Percentiles rank a stretch among this genome's conserved stretches.
phyloP scores from a whole-genome alignment of 2,888 invertebrate species.

The Acanthopleura granulata region DNA sequence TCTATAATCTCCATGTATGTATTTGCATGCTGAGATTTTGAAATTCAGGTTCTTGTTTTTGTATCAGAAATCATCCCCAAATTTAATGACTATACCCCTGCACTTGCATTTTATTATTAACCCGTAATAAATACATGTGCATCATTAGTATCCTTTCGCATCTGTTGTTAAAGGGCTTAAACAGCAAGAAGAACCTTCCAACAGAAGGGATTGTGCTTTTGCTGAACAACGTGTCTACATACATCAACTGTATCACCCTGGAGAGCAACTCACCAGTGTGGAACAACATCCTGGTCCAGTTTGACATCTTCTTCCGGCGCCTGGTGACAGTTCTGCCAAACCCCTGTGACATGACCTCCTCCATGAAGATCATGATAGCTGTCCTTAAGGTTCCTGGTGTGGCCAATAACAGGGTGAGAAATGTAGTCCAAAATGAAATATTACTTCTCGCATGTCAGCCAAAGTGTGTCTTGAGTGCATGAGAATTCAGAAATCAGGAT shows the following conservation, averaged over 20 bases:
- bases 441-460: too few relatives aligned
- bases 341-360: slow-evolving; percentile 68
- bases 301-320: slow-evolving; percentile 88
- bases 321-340: slow-evolving; percentile 59
- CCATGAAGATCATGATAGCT: slow-evolving; percentile 71
- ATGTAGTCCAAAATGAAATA: too few relatives aligned
- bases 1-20: too few relatives aligned
- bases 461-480: too few relatives aligned
- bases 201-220: slow-evolving; percentile 79
- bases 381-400: slow-evolving; percentile 86
- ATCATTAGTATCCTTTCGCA: too few relatives aligned
- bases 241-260: slow-evolving; percentile 88
- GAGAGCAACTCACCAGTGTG: slow-evolving; percentile 83
- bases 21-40: too few relatives aligned
- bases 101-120: too few relatives aligned
- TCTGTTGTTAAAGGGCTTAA: slow-evolving; percentile 73
- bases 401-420: slow-evolving; percentile 81
- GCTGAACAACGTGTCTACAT: slow-evolving; percentile 91
- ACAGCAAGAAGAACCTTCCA: slow-evolving; percentile 83
- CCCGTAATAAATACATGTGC: too few relatives aligned
- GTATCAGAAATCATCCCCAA: too few relatives aligned
- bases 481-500: too few relatives aligned
- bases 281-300: slow-evolving; percentile 85
- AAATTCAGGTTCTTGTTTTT: too few relatives aligned
- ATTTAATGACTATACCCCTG: too few relatives aligned